Conservation (phyloP, 1,140 invertebrate genomes). For the Drosophila sproati region DNA sequence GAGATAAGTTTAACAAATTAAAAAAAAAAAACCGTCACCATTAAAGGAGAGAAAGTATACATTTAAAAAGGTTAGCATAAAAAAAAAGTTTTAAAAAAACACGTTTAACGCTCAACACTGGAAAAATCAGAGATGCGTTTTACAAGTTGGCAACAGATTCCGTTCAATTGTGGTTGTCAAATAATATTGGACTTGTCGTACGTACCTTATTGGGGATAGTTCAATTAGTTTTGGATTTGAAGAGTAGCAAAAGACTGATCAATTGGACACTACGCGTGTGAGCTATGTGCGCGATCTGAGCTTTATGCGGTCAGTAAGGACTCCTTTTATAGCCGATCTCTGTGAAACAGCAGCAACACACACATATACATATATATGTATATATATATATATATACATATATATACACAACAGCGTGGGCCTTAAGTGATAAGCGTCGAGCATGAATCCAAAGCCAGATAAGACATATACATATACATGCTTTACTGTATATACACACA, state of each 20-base stretch:
- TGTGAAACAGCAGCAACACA: slow-evolving; percentile 37
- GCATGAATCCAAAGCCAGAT: slow-evolving; percentile 31
- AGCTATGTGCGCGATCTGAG: slow-evolving; percentile 60
- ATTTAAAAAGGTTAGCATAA: neutral
- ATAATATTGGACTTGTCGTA: neutral
- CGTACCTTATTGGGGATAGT: slow-evolving; percentile 43
- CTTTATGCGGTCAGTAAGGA: slow-evolving; percentile 32
- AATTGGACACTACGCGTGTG: slow-evolving; percentile 47
- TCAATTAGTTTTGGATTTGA: neutral
- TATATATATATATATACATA: neutral
- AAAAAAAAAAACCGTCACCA: neutral
- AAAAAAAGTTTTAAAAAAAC: slow-evolving; percentile 3
- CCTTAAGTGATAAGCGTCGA: slow-evolving; percentile 43
- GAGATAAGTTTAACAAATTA: neutral
- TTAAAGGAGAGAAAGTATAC: too few relatives aligned
- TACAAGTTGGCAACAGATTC: neutral
- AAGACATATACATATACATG: slow-evolving; percentile 15
- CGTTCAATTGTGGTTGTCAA: neutral
- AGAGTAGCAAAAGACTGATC: slow-evolving; percentile 19
- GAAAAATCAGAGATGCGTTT: too few relatives aligned
- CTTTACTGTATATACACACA: neutral
- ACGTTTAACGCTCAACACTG: too few relatives aligned
- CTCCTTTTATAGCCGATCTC: slow-evolving; percentile 60
- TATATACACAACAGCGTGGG: neutral
- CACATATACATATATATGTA: slow-evolving; percentile 20